Percentiles rank a stretch among this genome's conserved stretches.
Evolutionary conservation across 2,797 vertebrate genomes (phyloP).

Genomic region (Merluccius polli): DNA sequence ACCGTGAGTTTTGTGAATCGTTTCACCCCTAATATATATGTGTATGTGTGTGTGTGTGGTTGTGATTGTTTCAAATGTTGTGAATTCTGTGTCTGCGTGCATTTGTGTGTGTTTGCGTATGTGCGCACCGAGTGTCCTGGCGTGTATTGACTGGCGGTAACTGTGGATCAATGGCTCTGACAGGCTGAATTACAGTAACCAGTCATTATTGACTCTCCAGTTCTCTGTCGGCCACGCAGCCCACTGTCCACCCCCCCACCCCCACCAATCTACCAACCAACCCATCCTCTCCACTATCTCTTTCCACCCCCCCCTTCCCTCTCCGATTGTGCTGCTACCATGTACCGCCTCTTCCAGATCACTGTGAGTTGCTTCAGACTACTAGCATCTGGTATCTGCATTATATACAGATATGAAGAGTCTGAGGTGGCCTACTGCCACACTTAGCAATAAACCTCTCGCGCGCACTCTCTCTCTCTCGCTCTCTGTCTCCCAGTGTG

Average conservation of each 20-base stretch:
- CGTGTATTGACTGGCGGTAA: constrained; percentile 92
- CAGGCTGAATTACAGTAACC: constrained; percentile 99
- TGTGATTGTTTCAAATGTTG: not conserved
- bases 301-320: not conserved
- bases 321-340: not conserved
- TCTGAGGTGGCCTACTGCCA: not conserved
- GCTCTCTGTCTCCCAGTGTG: not conserved
- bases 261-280: too few species aligned
- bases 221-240: not conserved
- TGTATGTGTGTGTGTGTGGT: not conserved
- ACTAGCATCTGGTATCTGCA: constrained; percentile 1
- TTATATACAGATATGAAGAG: not conserved
- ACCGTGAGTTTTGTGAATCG: too few species aligned
- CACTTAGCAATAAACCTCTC: not conserved
- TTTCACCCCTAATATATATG: too few species aligned
- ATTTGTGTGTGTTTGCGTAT: constrained; percentile 63
- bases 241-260: constrained; percentile 6
- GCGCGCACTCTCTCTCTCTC: not conserved
- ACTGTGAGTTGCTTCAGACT: not conserved
- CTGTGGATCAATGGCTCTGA: constrained; percentile 94
- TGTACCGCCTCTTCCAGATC: not conserved
- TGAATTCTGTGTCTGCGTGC: constrained; percentile 7
- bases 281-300: constrained; percentile 8
- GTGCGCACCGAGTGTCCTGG: constrained; percentile 73
- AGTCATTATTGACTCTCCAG: constrained; percentile 91